Percentiles rank a stretch among this genome's conserved stretches.
phyloP scores from a whole-genome alignment of 2,113 vertebrate genomes.

The Grantiella picta region DNA sequence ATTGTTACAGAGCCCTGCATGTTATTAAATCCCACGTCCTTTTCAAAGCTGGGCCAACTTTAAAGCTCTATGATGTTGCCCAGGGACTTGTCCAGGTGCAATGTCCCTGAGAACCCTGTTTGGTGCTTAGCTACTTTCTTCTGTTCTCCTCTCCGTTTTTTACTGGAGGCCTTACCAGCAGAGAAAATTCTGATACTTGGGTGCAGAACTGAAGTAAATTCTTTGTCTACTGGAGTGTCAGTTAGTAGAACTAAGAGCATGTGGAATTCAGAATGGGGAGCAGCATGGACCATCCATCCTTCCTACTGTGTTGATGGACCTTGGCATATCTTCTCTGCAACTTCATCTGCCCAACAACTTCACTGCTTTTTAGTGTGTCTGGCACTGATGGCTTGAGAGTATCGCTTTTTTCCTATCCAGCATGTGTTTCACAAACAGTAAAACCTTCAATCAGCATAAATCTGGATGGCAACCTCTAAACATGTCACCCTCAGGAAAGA shows the following conservation, averaged over 20 bases:
- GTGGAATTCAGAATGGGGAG: not conserved
- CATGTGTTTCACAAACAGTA: not conserved
- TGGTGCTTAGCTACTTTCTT: not conserved
- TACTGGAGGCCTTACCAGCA: not conserved
- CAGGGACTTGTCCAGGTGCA: not conserved
- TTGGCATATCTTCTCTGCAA: not conserved
- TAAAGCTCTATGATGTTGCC: not conserved
- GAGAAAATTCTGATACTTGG: not conserved
- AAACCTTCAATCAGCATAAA: not conserved
- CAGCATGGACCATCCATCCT: not conserved
- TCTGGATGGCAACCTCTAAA: not conserved
- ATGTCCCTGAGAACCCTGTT: not conserved
- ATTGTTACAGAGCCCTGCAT: not conserved
- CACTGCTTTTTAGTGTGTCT: conserved; percentile 12
- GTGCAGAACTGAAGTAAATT: not conserved
- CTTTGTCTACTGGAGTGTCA: not conserved
- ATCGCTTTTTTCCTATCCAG: not conserved
- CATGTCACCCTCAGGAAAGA: not conserved
- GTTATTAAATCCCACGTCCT: not conserved
- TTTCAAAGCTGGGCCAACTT: not conserved
- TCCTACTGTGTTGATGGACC: not conserved
- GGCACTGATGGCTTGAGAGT: not conserved
- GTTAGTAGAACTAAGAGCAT: not conserved
- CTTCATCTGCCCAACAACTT: not conserved
- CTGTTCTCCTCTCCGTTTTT: not conserved